A percentile compares a stretch with the other conserved stretches of the same genome.
Evolutionary conservation across 2,113 vertebrate species (phyloP).

Genomic region (Xiphias gladius): DNA sequence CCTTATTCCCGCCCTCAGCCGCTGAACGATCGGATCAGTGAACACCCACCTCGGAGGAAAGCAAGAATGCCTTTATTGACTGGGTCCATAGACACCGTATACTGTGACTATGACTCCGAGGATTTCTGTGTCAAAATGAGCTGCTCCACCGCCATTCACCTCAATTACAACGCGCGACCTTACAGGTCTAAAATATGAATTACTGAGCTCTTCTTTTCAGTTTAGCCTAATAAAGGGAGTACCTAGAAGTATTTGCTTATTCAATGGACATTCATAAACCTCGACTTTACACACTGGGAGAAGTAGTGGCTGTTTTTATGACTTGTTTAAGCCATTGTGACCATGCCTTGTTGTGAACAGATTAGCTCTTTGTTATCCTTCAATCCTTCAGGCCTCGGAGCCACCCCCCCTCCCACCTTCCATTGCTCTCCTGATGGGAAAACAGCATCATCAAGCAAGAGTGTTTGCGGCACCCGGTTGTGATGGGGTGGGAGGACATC

Average conservation of each 20-base stretch:
- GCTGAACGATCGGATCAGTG: conserved; percentile 16
- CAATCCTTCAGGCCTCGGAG: background rate
- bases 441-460: conserved; percentile 1
- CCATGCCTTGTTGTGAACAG: conserved; percentile 1
- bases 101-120: too few species aligned
- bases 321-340: conserved; percentile 2
- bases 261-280: too few species aligned
- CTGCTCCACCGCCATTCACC: too few species aligned
- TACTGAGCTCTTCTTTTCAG: background rate
- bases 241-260: too few species aligned
- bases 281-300: too few species aligned
- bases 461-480: background rate
- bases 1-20: conserved; percentile 64
- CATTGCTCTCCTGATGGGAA: background rate
- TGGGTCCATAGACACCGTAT: too few species aligned
- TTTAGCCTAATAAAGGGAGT: background rate
- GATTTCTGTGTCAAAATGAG: too few species aligned
- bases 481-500: background rate
- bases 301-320: background rate
- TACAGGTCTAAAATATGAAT: background rate
- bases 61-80: background rate
- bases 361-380: conserved; percentile 43
- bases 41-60: conserved; percentile 19
- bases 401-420: background rate
- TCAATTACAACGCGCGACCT: too few species aligned